Conservation (phyloP, 2,888 invertebrate genomes). For the Hirtodrosophila alboralis region DNA sequence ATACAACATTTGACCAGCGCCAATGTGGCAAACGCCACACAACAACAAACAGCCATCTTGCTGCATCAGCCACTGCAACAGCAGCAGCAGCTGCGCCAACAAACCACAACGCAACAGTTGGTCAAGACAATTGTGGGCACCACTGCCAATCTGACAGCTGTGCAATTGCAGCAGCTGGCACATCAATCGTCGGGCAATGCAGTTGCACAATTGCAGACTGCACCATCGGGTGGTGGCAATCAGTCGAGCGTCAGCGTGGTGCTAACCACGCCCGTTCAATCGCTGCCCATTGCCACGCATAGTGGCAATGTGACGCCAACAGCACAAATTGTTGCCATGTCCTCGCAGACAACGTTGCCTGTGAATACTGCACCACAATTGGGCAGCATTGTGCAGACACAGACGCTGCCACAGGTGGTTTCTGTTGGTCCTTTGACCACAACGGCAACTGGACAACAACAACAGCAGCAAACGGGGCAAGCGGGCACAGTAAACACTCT, state of each 20-base stretch:
- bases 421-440: conserved; percentile 84
- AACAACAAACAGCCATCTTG: conserved; percentile 78
- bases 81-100: conserved; percentile 59
- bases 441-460: conserved; percentile 76
- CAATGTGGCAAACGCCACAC: conserved; percentile 52
- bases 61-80: conserved; percentile 63
- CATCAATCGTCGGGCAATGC: conserved; percentile 69
- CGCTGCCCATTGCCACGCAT: conserved; percentile 75
- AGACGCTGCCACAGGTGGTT: conserved; percentile 83
- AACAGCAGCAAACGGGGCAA: conserved; percentile 50
- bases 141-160: conserved; percentile 81
- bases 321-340: conserved; percentile 83
- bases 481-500: conserved; percentile 82
- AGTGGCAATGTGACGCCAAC: conserved; percentile 51
- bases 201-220: conserved; percentile 71
- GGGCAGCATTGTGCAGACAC: conserved; percentile 82
- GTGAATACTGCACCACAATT: conserved; percentile 76
- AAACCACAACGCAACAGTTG: conserved; percentile 74
- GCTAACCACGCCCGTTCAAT: conserved; percentile 83
- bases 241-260: conserved; percentile 84
- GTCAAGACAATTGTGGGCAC: conserved; percentile 83
- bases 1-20: conserved; percentile 73
- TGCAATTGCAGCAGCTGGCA: conserved; percentile 85
- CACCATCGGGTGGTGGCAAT: conserved; percentile 65
- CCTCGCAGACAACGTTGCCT: conserved; percentile 80